Evolutionary conservation across 2,888 invertebrate genomes (phyloP).

Genomic region (Drosophila barbarae): DNA sequence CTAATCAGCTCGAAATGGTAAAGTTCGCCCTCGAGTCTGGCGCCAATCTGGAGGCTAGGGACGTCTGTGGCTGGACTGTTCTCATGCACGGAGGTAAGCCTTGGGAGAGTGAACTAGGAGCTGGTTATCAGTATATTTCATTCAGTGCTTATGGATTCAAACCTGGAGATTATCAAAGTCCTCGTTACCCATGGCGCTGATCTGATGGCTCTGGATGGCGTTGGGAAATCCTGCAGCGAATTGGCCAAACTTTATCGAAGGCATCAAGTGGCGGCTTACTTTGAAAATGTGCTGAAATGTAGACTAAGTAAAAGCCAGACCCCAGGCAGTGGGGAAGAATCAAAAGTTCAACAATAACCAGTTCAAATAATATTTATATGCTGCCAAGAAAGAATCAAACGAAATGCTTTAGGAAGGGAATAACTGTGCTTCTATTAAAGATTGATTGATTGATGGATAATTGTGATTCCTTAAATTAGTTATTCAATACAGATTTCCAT

Average conservation of each 20-base stretch:
- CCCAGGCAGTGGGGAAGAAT: conserved; percentile 8
- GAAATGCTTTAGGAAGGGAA: not conserved
- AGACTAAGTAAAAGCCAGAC: conserved; percentile 44
- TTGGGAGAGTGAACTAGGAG: not conserved
- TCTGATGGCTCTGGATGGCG: conserved; percentile 63
- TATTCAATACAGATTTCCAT: not conserved
- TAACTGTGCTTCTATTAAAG: not conserved
- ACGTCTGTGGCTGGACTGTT: conserved; percentile 77
- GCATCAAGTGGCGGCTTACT: conserved; percentile 64
- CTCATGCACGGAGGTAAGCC: conserved; percentile 76
- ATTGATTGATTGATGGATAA: not conserved
- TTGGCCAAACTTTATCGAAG: conserved; percentile 75
- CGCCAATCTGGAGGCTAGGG: conserved; percentile 75
- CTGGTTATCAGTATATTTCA: not conserved
- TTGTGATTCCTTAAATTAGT: not conserved
- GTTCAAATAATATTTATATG: not conserved
- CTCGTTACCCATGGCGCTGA: conserved; percentile 74
- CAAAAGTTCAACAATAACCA: conserved; percentile 34
- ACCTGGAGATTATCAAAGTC: conserved; percentile 74
- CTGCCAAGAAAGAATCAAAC: not conserved
- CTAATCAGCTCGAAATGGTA: conserved; percentile 76
- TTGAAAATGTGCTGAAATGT: conserved; percentile 62
- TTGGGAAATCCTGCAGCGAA: conserved; percentile 70
- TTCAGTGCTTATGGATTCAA: conserved; percentile 76
- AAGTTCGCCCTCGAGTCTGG: conserved; percentile 78